Conservation (phyloP, 2,113 vertebrate genomes). For the Cyprinodon variegatus region DNA sequence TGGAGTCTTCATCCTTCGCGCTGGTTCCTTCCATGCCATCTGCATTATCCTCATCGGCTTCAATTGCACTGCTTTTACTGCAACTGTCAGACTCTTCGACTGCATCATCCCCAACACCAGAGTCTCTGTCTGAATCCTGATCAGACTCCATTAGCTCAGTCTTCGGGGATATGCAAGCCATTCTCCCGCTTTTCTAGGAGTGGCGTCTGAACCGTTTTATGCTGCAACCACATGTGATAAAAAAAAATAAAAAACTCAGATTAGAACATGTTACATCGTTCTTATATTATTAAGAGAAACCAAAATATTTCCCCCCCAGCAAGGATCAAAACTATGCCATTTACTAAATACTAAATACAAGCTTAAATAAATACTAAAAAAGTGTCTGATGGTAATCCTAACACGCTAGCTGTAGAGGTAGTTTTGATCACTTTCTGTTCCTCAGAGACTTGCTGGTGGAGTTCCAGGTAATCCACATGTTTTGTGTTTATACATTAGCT, state of each 20-base stretch:
- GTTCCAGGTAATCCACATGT: background rate
- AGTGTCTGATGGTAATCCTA: background rate
- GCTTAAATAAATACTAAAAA: background rate
- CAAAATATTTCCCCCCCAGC: background rate
- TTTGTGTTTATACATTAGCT: background rate
- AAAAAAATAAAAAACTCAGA: background rate
- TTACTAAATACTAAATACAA: background rate
- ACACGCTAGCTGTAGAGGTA: too few species aligned
- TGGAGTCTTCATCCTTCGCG: conserved; percentile 76
- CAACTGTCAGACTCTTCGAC: conserved; percentile 77
- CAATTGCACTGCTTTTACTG: conserved; percentile 54
- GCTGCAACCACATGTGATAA: conserved; percentile 46
- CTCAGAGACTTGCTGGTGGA: too few species aligned
- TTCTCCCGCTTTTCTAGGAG: conserved; percentile 72
- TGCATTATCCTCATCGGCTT: conserved; percentile 32
- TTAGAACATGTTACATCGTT: background rate
- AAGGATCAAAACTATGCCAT: too few species aligned
- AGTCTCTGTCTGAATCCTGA: conserved; percentile 86
- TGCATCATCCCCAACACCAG: conserved; percentile 85
- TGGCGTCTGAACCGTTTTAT: conserved; percentile 56
- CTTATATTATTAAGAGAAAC: background rate
- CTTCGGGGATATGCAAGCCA: conserved; percentile 79
- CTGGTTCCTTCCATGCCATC: conserved; percentile 27
- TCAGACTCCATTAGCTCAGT: conserved; percentile 78
- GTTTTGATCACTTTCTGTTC: background rate